Conservation (phyloP, 2,888 invertebrate species). For the Drosophila dives region DNA sequence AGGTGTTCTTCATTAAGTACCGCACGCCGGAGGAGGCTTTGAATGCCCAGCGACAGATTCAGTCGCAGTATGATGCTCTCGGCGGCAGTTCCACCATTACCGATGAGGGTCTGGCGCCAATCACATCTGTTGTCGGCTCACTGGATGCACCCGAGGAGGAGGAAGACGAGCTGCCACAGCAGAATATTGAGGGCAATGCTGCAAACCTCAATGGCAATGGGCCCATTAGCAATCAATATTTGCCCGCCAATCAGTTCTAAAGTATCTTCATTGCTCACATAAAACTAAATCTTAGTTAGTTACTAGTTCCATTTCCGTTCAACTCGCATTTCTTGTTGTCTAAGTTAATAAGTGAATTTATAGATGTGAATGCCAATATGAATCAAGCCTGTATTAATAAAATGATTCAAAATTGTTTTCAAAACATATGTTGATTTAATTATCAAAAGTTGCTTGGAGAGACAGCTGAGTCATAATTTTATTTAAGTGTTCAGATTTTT, state of each 20-base stretch:
- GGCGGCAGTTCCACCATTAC: slow-evolving; percentile 83
- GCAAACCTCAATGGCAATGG: slow-evolving; percentile 30
- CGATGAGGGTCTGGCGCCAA: slow-evolving; percentile 83
- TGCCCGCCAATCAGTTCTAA: slow-evolving; percentile 76
- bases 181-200: slow-evolving; percentile 35
- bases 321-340: slow-evolving; percentile 40
- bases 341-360: slow-evolving; percentile 56
- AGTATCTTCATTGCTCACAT: slow-evolving; percentile 75
- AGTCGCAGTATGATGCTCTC: slow-evolving; percentile 83
- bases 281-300: slow-evolving; percentile 78
- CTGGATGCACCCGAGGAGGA: slow-evolving; percentile 77
- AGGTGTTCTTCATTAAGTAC: slow-evolving; percentile 85
- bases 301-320: slow-evolving; percentile 39
- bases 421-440: background rate
- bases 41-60: slow-evolving; percentile 84
- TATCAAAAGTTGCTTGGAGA: background rate
- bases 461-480: background rate
- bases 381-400: slow-evolving; percentile 61
- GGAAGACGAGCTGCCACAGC: slow-evolving; percentile 67
- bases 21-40: slow-evolving; percentile 84
- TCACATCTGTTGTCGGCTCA: slow-evolving; percentile 83
- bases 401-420: slow-evolving; percentile 33
- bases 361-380: slow-evolving; percentile 47
- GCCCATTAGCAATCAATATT: slow-evolving; percentile 61
- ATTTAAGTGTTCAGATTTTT: background rate